These are phyloP conservation scores for Acronicta psi DNA, from an alignment of 2,888 invertebrate genomes.

Conservation along the genomic window DNA sequence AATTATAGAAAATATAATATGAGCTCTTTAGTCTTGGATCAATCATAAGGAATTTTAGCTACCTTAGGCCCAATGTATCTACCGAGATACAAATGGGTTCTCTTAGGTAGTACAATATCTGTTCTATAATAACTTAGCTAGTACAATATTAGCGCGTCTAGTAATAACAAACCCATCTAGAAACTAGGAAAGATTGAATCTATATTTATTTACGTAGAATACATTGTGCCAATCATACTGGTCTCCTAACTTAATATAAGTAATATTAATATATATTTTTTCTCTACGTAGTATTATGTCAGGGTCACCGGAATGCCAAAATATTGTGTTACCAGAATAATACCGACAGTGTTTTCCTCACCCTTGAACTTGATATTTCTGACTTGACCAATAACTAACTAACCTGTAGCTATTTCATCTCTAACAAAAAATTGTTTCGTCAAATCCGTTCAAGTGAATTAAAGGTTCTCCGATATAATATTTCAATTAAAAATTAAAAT, in stretches of 20 bases:
- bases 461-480: no score
- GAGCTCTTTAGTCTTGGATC: neutral
- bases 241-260: slow-evolving; percentile 35
- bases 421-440: no score
- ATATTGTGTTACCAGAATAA: slow-evolving; percentile 65
- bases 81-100: neutral
- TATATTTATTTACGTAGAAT: slow-evolving; percentile 41
- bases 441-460: no score
- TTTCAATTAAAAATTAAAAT: no score
- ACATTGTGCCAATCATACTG: slow-evolving; percentile 52
- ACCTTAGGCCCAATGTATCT: neutral
- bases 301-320: slow-evolving; percentile 70
- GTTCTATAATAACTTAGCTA: neutral
- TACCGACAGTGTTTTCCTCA: slow-evolving; percentile 27
- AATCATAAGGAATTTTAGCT: neutral
- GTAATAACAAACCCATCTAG: slow-evolving; percentile 3
- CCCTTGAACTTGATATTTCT: slow-evolving; percentile 7
- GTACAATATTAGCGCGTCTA: neutral
- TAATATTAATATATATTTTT: slow-evolving; percentile 32
- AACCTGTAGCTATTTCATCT: no score
- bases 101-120: neutral
- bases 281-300: slow-evolving; percentile 53
- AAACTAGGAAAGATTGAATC: slow-evolving; percentile 31
- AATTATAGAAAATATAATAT: slow-evolving; percentile 1
- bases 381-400: neutral